A percentile compares a stretch with the other conserved stretches of the same genome.
Evolutionary conservation across 2,888 invertebrate species (phyloP).

Genomic region (Cephus pygmeus): DNA sequence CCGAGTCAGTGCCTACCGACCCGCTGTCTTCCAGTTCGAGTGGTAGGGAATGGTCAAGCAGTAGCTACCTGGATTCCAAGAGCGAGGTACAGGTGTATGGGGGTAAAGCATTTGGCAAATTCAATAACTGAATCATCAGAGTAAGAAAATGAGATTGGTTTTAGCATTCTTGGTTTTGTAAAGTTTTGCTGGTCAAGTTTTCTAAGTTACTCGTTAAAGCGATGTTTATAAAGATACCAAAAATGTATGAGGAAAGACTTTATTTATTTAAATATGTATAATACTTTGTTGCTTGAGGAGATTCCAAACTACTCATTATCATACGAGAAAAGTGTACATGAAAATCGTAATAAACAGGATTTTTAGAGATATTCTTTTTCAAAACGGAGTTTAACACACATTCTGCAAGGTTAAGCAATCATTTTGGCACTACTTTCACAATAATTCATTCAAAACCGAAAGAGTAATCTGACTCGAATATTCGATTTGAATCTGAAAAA

Average conservation of each 20-base stretch:
- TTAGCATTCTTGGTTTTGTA: not conserved
- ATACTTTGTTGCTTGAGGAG: not conserved
- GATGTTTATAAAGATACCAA: not conserved
- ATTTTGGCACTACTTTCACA: too few relatives aligned
- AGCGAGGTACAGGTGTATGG: constrained; percentile 18
- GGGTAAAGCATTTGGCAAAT: constrained; percentile 16
- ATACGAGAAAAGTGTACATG: not conserved
- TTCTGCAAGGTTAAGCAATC: too few relatives aligned
- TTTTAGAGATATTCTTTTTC: not conserved
- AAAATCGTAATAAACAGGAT: not conserved
- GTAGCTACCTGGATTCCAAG: constrained; percentile 16
- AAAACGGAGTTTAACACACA: too few relatives aligned
- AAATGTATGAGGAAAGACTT: not conserved
- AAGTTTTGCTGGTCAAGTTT: not conserved
- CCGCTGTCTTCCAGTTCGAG: constrained; percentile 10
- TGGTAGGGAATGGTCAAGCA: constrained; percentile 36
- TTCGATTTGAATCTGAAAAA: too few relatives aligned
- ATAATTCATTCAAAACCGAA: too few relatives aligned
- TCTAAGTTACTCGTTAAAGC: not conserved
- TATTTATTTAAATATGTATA: not conserved
- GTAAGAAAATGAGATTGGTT: not conserved
- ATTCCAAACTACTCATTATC: not conserved
- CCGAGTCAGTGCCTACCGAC: constrained; percentile 26
- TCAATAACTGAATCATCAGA: not conserved
- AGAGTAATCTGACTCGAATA: too few relatives aligned